These are phyloP conservation scores for Passerina amoena DNA, from an alignment of 2,113 vertebrate genomes.

Conservation along the genomic window DNA sequence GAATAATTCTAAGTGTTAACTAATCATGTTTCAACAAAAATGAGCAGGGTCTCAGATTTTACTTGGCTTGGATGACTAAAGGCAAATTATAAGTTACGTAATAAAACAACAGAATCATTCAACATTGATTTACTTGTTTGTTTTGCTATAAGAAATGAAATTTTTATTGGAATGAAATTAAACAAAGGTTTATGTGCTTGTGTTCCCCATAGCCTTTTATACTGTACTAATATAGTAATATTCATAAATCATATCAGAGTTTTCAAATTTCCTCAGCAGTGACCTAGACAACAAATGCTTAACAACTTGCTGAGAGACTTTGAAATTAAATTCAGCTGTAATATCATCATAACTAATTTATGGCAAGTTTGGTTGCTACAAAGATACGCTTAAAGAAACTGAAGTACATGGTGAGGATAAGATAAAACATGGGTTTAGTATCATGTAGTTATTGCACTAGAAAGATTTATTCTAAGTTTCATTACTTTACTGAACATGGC, in stretches of 20 bases:
- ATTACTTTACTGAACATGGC: neutral
- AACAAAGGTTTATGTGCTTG: constrained; percentile 35
- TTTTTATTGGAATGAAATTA: constrained; percentile 46
- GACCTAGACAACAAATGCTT: constrained; percentile 52
- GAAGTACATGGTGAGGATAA: neutral
- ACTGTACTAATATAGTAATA: constrained; percentile 1
- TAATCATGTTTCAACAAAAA: constrained; percentile 12
- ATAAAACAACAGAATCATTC: constrained; percentile 26
- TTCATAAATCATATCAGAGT: constrained; percentile 53
- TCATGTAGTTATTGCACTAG: neutral
- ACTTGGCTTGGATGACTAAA: constrained; percentile 33
- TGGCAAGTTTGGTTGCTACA: neutral
- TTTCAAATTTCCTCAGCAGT: constrained; percentile 53
- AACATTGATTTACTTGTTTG: constrained; percentile 44
- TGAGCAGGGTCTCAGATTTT: neutral
- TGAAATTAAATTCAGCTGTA: constrained; percentile 63
- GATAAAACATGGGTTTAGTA: neutral
- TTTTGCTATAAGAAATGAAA: constrained; percentile 49
- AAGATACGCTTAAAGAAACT: constrained; percentile 23
- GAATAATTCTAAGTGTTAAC: neutral
- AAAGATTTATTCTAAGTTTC: neutral
- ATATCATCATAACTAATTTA: constrained; percentile 49
- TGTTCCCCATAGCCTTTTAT: constrained; percentile 30
- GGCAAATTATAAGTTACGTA: neutral
- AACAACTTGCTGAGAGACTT: constrained; percentile 55